Evolutionary conservation across 1,140 invertebrate genomes (phyloP).

Genomic region (Oppia nitens): DNA sequence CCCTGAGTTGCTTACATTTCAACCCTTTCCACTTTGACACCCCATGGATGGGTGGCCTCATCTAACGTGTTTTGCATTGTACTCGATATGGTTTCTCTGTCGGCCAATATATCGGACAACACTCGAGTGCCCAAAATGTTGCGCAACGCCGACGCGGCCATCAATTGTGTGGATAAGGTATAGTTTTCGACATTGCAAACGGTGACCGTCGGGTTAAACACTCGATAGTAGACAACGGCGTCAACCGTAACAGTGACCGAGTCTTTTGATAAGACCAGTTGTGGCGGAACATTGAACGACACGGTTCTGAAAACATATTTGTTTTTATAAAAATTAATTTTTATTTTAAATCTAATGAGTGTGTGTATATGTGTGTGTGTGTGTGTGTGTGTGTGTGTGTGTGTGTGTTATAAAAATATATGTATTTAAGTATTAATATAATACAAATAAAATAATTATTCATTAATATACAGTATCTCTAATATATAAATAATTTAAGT

Average conservation of each 20-base stretch:
- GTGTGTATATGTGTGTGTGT: no score
- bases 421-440: no score
- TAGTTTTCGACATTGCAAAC: conserved; percentile 95
- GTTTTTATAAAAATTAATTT: no score
- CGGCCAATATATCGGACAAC: conserved; percentile 70
- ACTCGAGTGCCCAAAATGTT: conserved; percentile 66
- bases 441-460: no score
- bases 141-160: conserved; percentile 32
- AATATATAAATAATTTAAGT: no score
- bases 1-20: conserved; percentile 41
- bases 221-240: conserved; percentile 47
- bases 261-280: conserved; percentile 60
- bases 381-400: no score
- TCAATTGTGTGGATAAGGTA: conserved; percentile 52
- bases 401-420: no score
- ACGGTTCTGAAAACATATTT: conserved; percentile 38
- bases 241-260: conserved; percentile 82
- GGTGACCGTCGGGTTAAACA: conserved; percentile 82
- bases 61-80: conserved; percentile 47
- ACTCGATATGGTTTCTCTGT: conserved; percentile 74
- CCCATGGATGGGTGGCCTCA: conserved; percentile 42
- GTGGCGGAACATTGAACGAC: conserved; percentile 41
- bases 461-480: no score
- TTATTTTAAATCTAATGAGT: no score
- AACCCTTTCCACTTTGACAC: conserved; percentile 44